Evolutionary conservation across 2,888 invertebrate genomes (phyloP), one percentile per base, ranked within the genome.

Genomic region (Leptopilina myrica): DNA sequence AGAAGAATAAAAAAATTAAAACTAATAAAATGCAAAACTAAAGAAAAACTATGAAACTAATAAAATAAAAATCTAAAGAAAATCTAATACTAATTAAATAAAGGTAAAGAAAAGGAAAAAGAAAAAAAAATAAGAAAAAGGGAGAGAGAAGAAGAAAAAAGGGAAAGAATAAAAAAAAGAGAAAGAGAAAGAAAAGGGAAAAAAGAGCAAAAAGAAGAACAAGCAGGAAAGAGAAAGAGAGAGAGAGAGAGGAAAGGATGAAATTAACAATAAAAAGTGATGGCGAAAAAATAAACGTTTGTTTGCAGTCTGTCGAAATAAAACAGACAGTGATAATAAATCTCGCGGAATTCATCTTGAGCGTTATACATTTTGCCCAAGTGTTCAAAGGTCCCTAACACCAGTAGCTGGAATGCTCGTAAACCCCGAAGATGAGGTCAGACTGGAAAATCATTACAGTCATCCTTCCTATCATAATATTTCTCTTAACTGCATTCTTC

Each of bases 371-470:
- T 69, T 69, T 69, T 69, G 26, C 49, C 2, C 26, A 12, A 69
- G 67, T 62, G 62, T 62, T 62, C 62, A 62, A 62, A 69, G 49
- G 67, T 14, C 67, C 46, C 67, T 49, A 67, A 49, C 67, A 69
- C 67, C 67, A 69, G 67, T 53, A 69, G 67, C 49, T 69, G 67
- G 67, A 67, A 67, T 67, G 46, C 46, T 49, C 67, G 20, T 67
- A 67, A 67, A 46, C 46, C 46, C 46, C 5, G 2, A 15, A 46
- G 67, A 49, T 67, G 46, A 69, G 49, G 49, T 69, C 67, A 69
- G 67, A 53, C 67, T 69, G 67, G 67, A 53, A 53, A 69, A 69
- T 69, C 67, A 69, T 69, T 69, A 69, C 20, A 69, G 67, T 69
- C 67, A 69, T 69, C 49, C 49, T 69, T 12, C 15, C 67, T 49